phyloP scores from a whole-genome alignment of 53 echinoderm and acorn worm species.

The Luidia sarsii region DNA sequence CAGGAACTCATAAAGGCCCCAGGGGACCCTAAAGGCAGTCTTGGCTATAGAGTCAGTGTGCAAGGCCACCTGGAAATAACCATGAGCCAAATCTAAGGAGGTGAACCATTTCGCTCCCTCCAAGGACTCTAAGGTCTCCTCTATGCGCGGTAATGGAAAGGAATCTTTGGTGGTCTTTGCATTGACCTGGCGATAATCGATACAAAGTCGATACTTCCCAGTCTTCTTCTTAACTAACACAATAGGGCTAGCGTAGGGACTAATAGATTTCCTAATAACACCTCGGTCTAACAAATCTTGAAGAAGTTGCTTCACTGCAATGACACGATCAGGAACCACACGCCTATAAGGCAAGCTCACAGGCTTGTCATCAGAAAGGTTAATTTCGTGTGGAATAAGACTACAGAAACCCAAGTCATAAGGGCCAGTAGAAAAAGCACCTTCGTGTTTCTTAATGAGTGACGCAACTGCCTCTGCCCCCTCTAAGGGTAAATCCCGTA shows the following conservation, averaged over 20 bases:
- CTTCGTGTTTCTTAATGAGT: constrained; percentile 43
- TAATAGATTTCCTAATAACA: constrained; percentile 21
- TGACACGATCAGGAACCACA: constrained; percentile 58
- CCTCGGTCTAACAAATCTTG: constrained; percentile 58
- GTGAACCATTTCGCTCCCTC: too few species aligned
- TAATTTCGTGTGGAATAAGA: constrained; percentile 45
- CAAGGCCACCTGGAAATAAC: background rate
- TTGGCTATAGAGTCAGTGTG: background rate
- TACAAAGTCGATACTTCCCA: background rate
- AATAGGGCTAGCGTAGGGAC: constrained; percentile 29
- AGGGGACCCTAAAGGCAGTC: constrained; percentile 9
- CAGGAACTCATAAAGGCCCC: background rate
- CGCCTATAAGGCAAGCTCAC: constrained; percentile 63
- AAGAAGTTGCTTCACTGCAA: constrained; percentile 60
- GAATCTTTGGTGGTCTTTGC: background rate
- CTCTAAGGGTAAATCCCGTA: background rate
- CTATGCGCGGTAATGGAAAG: constrained; percentile 6
- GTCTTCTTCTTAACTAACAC: background rate
- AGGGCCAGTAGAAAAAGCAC: constrained; percentile 48
- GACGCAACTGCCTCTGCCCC: background rate
- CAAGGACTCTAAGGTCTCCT: background rate
- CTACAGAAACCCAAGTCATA: constrained; percentile 55
- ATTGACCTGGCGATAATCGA: background rate
- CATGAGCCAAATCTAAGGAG: constrained; percentile 22
- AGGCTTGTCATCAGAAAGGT: constrained; percentile 25